Evolutionary conservation across 2,113 vertebrate species (phyloP).

Genomic region (Rhagologus leucostigma): DNA sequence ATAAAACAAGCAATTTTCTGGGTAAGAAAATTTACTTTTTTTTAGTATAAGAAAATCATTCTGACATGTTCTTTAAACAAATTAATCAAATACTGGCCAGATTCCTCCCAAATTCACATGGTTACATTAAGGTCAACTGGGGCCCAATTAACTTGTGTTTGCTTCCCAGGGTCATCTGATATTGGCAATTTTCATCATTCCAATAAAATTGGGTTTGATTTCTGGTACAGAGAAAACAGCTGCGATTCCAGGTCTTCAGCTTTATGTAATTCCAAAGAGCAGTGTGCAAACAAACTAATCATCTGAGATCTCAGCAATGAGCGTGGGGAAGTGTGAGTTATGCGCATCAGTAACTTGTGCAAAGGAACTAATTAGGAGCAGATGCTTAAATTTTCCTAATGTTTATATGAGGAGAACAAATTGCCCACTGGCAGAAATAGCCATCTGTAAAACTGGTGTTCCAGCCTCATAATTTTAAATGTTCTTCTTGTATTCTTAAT

Average conservation of each 20-base stretch:
- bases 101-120: not conserved
- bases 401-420: conserved; percentile 53
- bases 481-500: conserved; percentile 41
- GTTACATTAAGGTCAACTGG: not conserved
- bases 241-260: not conserved
- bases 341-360: conserved; percentile 8
- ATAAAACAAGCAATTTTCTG: not conserved
- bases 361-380: conserved; percentile 55
- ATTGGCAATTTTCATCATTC: conserved; percentile 24
- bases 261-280: conserved; percentile 21
- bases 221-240: conserved; percentile 12
- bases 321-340: not conserved
- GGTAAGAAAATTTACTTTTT: not conserved
- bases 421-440: conserved; percentile 31
- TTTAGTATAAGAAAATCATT: not conserved
- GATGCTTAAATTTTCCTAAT: conserved; percentile 41
- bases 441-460: conserved; percentile 34
- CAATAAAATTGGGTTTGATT: conserved; percentile 31
- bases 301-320: conserved; percentile 19
- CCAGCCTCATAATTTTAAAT: not conserved
- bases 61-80: conserved; percentile 7
- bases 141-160: conserved; percentile 17
- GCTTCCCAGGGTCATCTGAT: conserved; percentile 11
- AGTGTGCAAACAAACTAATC: conserved; percentile 47
- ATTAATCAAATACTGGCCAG: conserved; percentile 29